These are phyloP conservation scores for Pungitius pungitius DNA, from an alignment of 2,113 vertebrate species.

Conservation along the genomic window DNA sequence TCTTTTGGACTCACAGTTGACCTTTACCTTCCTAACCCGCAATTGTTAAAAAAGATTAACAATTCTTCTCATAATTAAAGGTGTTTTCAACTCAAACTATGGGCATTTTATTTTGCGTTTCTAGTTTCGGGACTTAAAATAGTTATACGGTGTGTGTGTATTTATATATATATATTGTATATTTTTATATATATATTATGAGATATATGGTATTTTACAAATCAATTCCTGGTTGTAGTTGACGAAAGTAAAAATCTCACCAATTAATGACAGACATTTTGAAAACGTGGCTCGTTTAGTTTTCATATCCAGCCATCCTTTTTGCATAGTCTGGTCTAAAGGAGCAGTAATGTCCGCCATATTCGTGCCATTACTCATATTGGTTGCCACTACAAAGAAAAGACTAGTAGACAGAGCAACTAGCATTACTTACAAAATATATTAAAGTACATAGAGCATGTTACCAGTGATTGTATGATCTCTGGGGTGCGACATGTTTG, in stretches of 20 bases:
- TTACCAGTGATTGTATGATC: constrained; percentile 32
- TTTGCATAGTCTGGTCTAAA: not conserved
- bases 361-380: not conserved
- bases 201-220: too few relatives aligned
- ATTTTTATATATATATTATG: too few relatives aligned
- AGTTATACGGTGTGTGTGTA: too few relatives aligned
- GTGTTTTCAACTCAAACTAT: not conserved
- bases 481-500: constrained; percentile 9
- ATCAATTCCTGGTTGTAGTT: not conserved
- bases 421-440: not conserved
- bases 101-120: not conserved
- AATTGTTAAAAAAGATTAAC: too few relatives aligned
- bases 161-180: too few relatives aligned
- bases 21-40: not conserved
- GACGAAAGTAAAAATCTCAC: not conserved
- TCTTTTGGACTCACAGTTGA: not conserved
- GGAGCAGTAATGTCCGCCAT: not conserved
- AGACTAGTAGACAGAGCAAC: not conserved
- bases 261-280: constrained; percentile 4
- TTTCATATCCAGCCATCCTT: not conserved
- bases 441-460: not conserved
- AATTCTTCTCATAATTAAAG: not conserved
- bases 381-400: constrained; percentile 15
- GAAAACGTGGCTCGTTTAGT: too few relatives aligned
- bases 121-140: too few relatives aligned